These are phyloP conservation scores for Helicoverpa zea DNA, from an alignment of 1,140 invertebrate genomes.

Conservation along the genomic window DNA sequence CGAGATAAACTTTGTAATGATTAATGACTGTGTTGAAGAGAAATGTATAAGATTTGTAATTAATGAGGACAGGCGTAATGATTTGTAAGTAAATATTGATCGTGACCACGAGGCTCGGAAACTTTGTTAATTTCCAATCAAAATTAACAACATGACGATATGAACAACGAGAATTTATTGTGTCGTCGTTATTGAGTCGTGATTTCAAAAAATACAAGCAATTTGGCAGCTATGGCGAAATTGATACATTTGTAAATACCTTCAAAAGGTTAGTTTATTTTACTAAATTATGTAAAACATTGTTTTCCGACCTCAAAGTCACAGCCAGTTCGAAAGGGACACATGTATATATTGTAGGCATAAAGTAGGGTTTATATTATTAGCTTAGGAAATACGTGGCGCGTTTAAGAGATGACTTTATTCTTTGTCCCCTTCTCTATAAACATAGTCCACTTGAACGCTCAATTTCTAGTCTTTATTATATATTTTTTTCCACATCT, in stretches of 20 bases:
- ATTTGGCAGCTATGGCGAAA: neutral
- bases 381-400: conserved; percentile 50
- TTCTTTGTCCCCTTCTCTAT: conserved; percentile 50
- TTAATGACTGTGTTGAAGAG: conserved; percentile 31
- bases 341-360: conserved; percentile 22
- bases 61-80: neutral
- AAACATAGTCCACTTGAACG: conserved; percentile 61
- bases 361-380: conserved; percentile 39
- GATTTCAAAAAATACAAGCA: neutral
- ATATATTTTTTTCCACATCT: conserved; percentile 47
- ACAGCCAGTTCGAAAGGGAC: neutral
- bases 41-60: conserved; percentile 14
- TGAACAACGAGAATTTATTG: neutral
- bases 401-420: conserved; percentile 55
- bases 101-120: neutral
- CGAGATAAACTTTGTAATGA: conserved; percentile 25
- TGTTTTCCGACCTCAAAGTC: conserved; percentile 1
- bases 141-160: neutral
- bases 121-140: neutral
- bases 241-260: no score
- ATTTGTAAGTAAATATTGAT: neutral
- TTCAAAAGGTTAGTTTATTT: no score
- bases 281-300: neutral
- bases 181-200: no score
- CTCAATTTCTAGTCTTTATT: conserved; percentile 72